Evolutionary conservation across 2,113 vertebrate genomes (phyloP).

Genomic region (Zosterops borbonicus): DNA sequence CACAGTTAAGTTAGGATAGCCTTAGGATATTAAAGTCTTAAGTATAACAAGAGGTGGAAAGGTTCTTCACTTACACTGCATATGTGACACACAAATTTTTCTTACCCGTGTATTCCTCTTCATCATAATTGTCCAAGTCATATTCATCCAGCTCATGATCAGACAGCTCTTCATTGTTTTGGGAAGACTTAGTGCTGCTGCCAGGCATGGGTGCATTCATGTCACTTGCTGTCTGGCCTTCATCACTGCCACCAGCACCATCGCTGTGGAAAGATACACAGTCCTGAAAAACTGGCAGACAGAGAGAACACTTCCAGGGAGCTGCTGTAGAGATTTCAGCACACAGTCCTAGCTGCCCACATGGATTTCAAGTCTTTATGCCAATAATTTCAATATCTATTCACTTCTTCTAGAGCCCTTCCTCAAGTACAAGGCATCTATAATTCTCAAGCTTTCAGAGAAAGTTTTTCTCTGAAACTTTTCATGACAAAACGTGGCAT

Average conservation of each 20-base stretch:
- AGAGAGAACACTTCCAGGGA: not conserved
- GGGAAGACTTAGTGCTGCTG: not conserved
- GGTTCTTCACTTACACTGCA: not conserved
- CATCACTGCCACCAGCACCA: constrained; percentile 70
- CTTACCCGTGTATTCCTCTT: constrained; percentile 81
- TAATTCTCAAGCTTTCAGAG: not conserved
- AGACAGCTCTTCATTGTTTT: constrained; percentile 29
- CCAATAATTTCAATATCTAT: not conserved
- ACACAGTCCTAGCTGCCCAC: not conserved
- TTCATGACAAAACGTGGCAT: not conserved
- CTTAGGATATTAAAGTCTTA: not conserved
- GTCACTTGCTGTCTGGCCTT: constrained; percentile 34
- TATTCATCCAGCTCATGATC: constrained; percentile 87
- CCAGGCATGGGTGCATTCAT: not conserved
- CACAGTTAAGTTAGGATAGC: not conserved
- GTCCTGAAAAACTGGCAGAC: not conserved
- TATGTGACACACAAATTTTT: not conserved
- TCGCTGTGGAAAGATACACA: constrained; percentile 26
- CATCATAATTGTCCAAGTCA: constrained; percentile 88
- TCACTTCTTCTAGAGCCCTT: not conserved
- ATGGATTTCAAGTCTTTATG: not conserved
- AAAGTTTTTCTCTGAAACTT: not conserved
- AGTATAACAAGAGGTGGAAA: not conserved
- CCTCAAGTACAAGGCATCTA: not conserved
- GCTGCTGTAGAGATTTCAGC: not conserved